These are phyloP conservation scores for Drosophila leonis DNA, from an alignment of 2,888 invertebrate genomes.

Conservation along the genomic window DNA sequence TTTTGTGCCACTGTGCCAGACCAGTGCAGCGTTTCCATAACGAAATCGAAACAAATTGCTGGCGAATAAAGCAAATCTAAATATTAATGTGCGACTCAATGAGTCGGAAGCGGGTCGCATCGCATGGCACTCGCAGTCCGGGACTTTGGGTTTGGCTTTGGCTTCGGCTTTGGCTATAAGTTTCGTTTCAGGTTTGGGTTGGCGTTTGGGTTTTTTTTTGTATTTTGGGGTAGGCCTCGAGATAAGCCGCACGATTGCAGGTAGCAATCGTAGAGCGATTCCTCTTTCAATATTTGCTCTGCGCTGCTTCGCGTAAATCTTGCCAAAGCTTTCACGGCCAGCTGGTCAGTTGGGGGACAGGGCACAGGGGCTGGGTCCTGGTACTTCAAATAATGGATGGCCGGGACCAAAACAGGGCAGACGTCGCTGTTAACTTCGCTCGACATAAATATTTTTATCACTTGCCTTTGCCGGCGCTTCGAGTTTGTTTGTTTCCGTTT, in stretches of 20 bases:
- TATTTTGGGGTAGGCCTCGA: slow-evolving; percentile 43
- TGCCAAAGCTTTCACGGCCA: slow-evolving; percentile 33
- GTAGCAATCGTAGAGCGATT: slow-evolving; percentile 37
- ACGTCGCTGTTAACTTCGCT: slow-evolving; percentile 68
- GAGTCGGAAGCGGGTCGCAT: slow-evolving; percentile 68
- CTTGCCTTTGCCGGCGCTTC: slow-evolving; percentile 56
- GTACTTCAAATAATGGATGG: slow-evolving; percentile 51
- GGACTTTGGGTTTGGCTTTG: slow-evolving; percentile 8
- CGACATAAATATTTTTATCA: slow-evolving; percentile 81
- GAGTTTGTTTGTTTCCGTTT: slow-evolving; percentile 46
- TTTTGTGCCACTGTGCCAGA: slow-evolving; percentile 35
- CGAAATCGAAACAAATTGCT: slow-evolving; percentile 75
- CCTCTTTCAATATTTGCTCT: slow-evolving; percentile 61
- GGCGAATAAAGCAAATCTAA: slow-evolving; percentile 74
- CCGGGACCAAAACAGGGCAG: slow-evolving; percentile 29
- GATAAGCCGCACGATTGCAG: slow-evolving; percentile 56
- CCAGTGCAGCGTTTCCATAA: slow-evolving; percentile 25
- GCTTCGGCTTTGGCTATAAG: slow-evolving; percentile 7
- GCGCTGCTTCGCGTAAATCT: slow-evolving; percentile 48
- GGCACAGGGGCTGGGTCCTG: background rate
- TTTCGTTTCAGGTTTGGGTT: slow-evolving; percentile 1
- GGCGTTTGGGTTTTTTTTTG: background rate
- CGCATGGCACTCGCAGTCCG: slow-evolving; percentile 13
- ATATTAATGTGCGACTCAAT: slow-evolving; percentile 79
- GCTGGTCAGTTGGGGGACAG: slow-evolving; percentile 18